A percentile compares a stretch with the other conserved stretches of the same genome.
Conservation (phyloP, 2,113 vertebrate species). For the Trichomycterus rosablanca region DNA sequence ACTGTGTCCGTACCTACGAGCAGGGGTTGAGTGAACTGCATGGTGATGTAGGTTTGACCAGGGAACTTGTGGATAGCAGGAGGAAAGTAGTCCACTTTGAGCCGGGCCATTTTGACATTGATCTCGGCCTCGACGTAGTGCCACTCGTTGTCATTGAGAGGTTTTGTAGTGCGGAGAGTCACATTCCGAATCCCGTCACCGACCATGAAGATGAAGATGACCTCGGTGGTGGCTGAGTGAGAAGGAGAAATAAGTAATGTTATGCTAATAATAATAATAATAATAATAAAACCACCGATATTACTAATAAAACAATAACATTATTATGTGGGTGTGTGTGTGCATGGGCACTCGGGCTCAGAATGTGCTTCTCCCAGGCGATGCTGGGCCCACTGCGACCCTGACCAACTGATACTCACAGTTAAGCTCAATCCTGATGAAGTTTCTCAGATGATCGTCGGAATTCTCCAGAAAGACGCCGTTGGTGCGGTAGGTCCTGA, state of each 20-base stretch:
- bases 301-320: too few species aligned
- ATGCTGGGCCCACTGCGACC: too few species aligned
- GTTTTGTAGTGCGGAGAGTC: constrained; percentile 70
- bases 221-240: constrained; percentile 75
- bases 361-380: too few species aligned
- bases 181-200: constrained; percentile 90
- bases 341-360: too few species aligned
- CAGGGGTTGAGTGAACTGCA: constrained; percentile 82
- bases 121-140: constrained; percentile 91
- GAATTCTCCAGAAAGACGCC: constrained; percentile 92
- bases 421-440: constrained; percentile 89
- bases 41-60: constrained; percentile 83
- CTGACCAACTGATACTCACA: constrained; percentile 68
- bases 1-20: constrained; percentile 75
- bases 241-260: not conserved
- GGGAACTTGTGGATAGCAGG: constrained; percentile 81
- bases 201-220: constrained; percentile 85
- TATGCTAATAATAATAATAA: too few species aligned
- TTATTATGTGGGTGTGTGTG: too few species aligned
- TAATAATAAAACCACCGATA: too few species aligned
- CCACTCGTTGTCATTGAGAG: constrained; percentile 91
- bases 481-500: constrained; percentile 82
- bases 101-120: constrained; percentile 86
- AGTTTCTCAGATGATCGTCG: constrained; percentile 75
- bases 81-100: constrained; percentile 90